These are phyloP conservation scores for Herminia tarsipennalis DNA, from an alignment of 2,888 invertebrate genomes.

Conservation along the genomic window DNA sequence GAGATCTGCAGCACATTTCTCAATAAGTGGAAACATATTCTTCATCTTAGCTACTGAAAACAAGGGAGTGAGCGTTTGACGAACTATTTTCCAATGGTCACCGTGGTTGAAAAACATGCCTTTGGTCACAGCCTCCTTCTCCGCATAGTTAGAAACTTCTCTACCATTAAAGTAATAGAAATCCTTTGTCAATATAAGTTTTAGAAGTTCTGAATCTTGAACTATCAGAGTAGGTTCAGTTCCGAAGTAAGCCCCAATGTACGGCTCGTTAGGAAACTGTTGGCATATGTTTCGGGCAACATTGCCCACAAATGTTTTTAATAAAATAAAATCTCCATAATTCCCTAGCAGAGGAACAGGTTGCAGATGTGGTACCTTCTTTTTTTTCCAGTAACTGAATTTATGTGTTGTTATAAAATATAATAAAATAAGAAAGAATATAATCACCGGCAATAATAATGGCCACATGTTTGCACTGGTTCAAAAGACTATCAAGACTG, in stretches of 20 bases:
- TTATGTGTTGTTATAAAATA: conserved; percentile 36
- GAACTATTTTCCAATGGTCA: conserved; percentile 33
- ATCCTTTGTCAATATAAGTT: conserved; percentile 34
- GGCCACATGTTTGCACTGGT: neutral
- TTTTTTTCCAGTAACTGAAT: conserved; percentile 49
- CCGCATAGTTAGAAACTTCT: conserved; percentile 24
- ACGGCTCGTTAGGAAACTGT: conserved; percentile 30
- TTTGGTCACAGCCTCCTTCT: conserved; percentile 7
- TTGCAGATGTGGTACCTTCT: conserved; percentile 40
- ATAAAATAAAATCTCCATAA: conserved; percentile 22
- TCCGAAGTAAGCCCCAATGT: conserved; percentile 37
- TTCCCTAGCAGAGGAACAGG: conserved; percentile 48
- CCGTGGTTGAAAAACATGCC: conserved; percentile 13
- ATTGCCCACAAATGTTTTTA: conserved; percentile 20
- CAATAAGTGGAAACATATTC: conserved; percentile 44
- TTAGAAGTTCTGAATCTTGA: conserved; percentile 36
- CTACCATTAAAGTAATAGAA: conserved; percentile 40
- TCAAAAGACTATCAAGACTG: no score
- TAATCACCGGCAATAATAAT: neutral
- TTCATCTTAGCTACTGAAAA: conserved; percentile 33
- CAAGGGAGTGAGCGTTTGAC: conserved; percentile 38
- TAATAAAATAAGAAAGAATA: neutral
- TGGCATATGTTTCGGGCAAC: conserved; percentile 25
- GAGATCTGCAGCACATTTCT: conserved; percentile 27
- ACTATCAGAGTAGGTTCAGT: conserved; percentile 38